Base-by-base conservation (phyloP, 2,113 vertebrate genomes). In the Sebastes fasciatus region DNA sequence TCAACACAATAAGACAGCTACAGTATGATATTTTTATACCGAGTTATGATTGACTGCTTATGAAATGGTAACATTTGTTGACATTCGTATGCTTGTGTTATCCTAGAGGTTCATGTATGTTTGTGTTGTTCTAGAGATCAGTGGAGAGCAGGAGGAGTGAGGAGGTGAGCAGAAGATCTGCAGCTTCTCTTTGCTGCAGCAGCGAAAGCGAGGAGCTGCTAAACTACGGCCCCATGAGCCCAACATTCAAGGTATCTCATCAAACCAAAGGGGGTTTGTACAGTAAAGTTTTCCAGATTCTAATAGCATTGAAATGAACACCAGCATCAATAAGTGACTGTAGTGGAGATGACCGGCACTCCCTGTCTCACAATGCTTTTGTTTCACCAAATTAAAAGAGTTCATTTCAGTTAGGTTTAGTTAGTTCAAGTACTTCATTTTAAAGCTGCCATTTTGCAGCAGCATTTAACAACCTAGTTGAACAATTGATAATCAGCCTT, bases 191-290 rank as follows among this genome's bases (percentile, higher is more conserved):
- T 8, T 79, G 78, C 78, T 83, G 83, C 86, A 69, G 65, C 87
- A 79, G 51, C 67, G 95, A 95, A 55, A 88, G 91, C 7, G 82
- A 92, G 0, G 94, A 95, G 2, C 72, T 74, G 3, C 46, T 70
- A 21, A 81, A 92, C 79, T 95, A 95, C 0, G 87, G 94, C 0
- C 94, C 96, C 13, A 93, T 93, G 93, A 97, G 96, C 77, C 96
- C 96, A 6, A 93, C 84, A 0, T 89, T 88, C 77, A 97, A 96
- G 94, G 97, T 97, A 87, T 46, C 40, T 49, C 49, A 8, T 23
- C 66, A 45, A 61, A 74, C 46, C 40, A 6, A 5, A 58, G 26
- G 7, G 60, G 14, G 10, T 46, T 7, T 12, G 4, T 21, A 5
- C 11, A 13, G 4, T 40, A 17, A 54, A 1, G 26, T 19, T 76